These are phyloP conservation scores for Lasius fuliginosus DNA, from an alignment of 2,888 invertebrate species.

Conservation along the genomic window DNA sequence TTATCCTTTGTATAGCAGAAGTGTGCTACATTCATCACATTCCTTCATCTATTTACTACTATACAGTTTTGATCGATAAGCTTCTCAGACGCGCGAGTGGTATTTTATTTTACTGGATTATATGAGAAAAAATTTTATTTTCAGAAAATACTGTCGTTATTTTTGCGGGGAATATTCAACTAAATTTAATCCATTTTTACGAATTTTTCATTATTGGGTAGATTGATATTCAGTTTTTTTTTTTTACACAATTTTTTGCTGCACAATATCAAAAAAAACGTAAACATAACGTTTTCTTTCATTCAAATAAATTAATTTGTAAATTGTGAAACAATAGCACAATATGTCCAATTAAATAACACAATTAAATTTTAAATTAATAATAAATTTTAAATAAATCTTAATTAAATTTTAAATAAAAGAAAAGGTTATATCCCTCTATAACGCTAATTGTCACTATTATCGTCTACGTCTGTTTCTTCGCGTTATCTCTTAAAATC, in stretches of 20 bases:
- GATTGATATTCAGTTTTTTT: background rate
- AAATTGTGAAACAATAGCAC: background rate
- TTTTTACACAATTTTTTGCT: background rate
- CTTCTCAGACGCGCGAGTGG: background rate
- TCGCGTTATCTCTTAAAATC: background rate
- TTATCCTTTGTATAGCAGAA: background rate
- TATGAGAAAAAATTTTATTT: background rate
- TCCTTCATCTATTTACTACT: background rate
- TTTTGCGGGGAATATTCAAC: background rate
- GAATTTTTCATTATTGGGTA: background rate
- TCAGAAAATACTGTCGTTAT: background rate
- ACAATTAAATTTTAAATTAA: too few species aligned
- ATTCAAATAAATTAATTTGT: background rate
- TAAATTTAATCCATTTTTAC: background rate
- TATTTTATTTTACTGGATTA: background rate
- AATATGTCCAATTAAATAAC: background rate
- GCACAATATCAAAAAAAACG: background rate
- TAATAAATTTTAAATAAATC: too few species aligned
- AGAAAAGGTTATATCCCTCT: background rate
- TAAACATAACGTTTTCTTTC: background rate
- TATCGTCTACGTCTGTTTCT: background rate
- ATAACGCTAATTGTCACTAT: background rate
- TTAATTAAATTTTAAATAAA: too few species aligned
- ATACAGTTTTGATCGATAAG: background rate
- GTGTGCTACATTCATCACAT: background rate